Percentiles rank a stretch among this genome's conserved stretches.
phyloP scores from a whole-genome alignment of 2,888 invertebrate genomes.

The Drosophila neutralis region DNA sequence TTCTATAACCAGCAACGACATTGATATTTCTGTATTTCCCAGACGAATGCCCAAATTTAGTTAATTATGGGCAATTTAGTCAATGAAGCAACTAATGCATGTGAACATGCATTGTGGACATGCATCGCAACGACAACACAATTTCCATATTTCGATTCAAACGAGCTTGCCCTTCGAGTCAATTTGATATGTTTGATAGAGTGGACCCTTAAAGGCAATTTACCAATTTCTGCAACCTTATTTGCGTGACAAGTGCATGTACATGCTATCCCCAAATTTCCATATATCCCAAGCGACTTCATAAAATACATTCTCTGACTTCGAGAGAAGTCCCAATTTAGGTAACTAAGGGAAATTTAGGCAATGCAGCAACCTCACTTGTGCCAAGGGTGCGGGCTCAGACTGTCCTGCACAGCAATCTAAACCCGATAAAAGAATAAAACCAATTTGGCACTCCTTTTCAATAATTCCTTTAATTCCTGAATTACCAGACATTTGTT shows the following conservation, averaged over 20 bases:
- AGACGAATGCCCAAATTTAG: not conserved
- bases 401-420: not conserved
- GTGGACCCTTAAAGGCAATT: not conserved
- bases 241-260: not conserved
- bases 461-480: too few species aligned
- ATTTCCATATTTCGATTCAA: not conserved
- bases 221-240: not conserved
- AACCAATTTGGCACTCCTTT: too few species aligned
- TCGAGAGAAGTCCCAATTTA: not conserved
- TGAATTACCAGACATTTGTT: not conserved
- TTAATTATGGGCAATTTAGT: not conserved
- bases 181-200: not conserved
- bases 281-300: not conserved
- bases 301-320: too few species aligned
- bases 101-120: not conserved
- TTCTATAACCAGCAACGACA: not conserved
- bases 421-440: not conserved
- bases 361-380: not conserved
- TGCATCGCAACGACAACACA: not conserved
- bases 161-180: not conserved
- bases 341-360: not conserved
- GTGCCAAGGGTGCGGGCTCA: not conserved
- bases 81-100: not conserved
- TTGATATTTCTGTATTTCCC: not conserved
- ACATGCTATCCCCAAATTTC: not conserved